A percentile compares a stretch with the other conserved stretches of the same genome.
phyloP scores from a whole-genome alignment of 2,113 vertebrate genomes.

The Coptodon rendalli region DNA sequence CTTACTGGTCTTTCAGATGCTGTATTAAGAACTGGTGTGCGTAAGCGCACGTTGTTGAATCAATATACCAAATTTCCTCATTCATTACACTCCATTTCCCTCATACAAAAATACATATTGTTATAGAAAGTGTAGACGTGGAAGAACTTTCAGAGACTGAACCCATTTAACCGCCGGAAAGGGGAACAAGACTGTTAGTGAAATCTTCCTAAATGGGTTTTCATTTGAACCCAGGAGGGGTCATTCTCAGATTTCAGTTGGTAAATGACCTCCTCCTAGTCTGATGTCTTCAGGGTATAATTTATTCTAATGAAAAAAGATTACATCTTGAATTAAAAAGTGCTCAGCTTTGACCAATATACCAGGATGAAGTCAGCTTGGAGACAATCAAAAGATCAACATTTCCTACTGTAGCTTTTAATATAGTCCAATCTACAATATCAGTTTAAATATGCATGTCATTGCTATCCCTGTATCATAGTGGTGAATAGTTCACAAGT shows the following conservation, averaged over 20 bases:
- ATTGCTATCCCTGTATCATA: not conserved
- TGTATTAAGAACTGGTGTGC: not conserved
- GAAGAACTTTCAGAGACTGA: not conserved
- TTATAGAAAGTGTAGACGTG: not conserved
- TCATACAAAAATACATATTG: not conserved
- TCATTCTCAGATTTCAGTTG: slow-evolving; percentile 23
- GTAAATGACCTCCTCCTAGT: slow-evolving; percentile 26
- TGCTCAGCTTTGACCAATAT: slow-evolving; percentile 18
- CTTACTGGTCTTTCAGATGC: slow-evolving; percentile 18
- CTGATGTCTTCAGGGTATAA: slow-evolving; percentile 21
- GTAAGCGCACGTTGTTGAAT: not conserved
- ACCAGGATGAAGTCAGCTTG: not conserved
- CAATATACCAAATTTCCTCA: slow-evolving; percentile 4
- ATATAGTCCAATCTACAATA: not conserved
- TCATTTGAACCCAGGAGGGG: slow-evolving; percentile 28
- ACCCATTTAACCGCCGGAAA: not conserved
- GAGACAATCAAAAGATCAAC: slow-evolving; percentile 33
- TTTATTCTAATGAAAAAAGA: slow-evolving; percentile 58
- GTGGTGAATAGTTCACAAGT: slow-evolving; percentile 9
- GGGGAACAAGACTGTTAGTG: not conserved
- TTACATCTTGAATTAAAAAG: slow-evolving; percentile 61
- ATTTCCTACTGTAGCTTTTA: slow-evolving; percentile 6
- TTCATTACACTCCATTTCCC: slow-evolving; percentile 17
- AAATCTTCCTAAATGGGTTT: slow-evolving; percentile 42
- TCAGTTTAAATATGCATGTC: not conserved